Evolutionary conservation across 2,888 invertebrate genomes (phyloP), one percentile per base, ranked within the genome.

Genomic region (Lepidochitona cinerea): DNA sequence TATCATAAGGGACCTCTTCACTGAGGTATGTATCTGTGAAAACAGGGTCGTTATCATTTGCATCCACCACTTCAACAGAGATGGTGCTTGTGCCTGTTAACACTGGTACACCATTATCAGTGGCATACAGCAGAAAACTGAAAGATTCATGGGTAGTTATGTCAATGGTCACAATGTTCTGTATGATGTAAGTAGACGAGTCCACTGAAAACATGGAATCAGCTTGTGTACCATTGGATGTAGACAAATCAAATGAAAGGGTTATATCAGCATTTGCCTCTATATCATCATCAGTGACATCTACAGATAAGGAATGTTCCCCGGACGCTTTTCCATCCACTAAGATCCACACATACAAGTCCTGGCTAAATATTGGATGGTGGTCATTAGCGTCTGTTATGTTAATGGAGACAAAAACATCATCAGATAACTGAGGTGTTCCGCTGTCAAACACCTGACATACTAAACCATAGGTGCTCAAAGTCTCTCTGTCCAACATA

Each of bases 241-340:
- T 77, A 66, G 80, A 76, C 37, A 83, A 68, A 12, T 79, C 54
- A 68, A 81, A 82, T 83, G 94, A 95, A 92, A 97, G 97, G 73
- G 94, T 93, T 74, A 97, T 93, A 81, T 94, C 93, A 68, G 95
- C 94, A 91, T 97, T 96, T 37, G 94, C 92, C 0, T 95, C 96
- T 52, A 95, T 92, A 91, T 98, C 98, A 0, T 95, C 94, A 91
- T 98, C 98, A 37, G 93, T 94, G 0, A 95, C 95, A 36, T 93
- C 94, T n/a, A 97, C 93, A 29, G 95, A 94, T 0, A 95, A 95
- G 0, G 97, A 94, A 0, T 96, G 94, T 72, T 95, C 94, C 74
- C 97, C 96, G 1, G 93, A 91, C 0, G 96, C 96, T 12, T 97
- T 93, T 89, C 97, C 97, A 91, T 98, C 97, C 7, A 96, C 93